A percentile compares a stretch with the other conserved stretches of the same genome.
Conservation (phyloP, 92 coral and sea anemone species). For the Blastomussa wellsi region DNA sequence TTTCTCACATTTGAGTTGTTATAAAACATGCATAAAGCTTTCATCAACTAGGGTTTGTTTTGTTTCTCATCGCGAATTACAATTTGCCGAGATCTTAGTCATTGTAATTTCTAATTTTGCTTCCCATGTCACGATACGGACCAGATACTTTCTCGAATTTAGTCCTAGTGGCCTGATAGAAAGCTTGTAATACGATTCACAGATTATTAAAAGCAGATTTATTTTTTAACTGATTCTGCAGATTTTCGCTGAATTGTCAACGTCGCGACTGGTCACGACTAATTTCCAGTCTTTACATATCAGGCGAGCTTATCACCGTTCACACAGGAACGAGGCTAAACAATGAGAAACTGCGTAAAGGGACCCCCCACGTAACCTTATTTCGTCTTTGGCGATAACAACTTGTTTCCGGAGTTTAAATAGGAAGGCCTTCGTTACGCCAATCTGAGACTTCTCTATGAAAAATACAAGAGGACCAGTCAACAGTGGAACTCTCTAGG, state of each 20-base stretch:
- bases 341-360: neutral
- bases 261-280: too few relatives aligned
- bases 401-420: neutral
- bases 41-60: neutral
- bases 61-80: neutral
- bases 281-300: neutral
- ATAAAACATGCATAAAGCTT: neutral
- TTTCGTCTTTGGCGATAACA: neutral
- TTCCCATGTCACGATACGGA: neutral
- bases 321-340: constrained; percentile 37
- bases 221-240: neutral
- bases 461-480: neutral
- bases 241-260: neutral
- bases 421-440: neutral
- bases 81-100: neutral
- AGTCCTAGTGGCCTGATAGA: neutral
- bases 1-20: neutral
- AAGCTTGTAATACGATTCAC: neutral
- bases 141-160: neutral
- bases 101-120: neutral
- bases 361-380: neutral
- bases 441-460: neutral
- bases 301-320: neutral
- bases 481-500: constrained; percentile 12
- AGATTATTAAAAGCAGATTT: constrained; percentile 16